These are phyloP conservation scores for Aphidius gifuensis DNA, from an alignment of 1,140 invertebrate genomes.

Conservation along the genomic window DNA sequence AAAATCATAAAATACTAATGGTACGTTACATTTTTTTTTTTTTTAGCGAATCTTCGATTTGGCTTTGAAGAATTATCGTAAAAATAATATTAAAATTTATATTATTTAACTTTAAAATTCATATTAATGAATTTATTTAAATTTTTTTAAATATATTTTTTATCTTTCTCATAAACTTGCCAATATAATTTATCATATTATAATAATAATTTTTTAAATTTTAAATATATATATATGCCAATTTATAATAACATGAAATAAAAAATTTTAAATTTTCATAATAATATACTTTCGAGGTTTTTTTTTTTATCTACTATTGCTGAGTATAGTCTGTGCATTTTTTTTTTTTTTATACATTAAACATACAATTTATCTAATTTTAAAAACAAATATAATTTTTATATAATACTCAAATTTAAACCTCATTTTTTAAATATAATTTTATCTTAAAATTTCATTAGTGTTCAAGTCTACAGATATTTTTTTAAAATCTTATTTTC, in stretches of 20 bases:
- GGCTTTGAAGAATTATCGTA: too few species aligned
- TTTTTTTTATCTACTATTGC: constrained; percentile 29
- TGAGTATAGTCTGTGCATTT: constrained; percentile 31
- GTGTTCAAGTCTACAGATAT: too few species aligned
- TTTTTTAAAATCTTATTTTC: constrained; percentile 6
- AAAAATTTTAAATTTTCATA: constrained; percentile 22
- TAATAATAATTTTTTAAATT: constrained; percentile 18
- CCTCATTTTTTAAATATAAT: not conserved
- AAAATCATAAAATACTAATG: too few species aligned
- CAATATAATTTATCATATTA: constrained; percentile 5
- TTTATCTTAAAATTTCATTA: too few species aligned
- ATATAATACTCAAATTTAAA: not conserved
- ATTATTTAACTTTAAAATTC: too few species aligned
- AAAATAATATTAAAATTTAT: too few species aligned
- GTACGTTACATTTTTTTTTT: too few species aligned
- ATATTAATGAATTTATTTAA: constrained; percentile 4
- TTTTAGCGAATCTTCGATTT: too few species aligned
- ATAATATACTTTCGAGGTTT: constrained; percentile 30
- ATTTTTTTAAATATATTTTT: constrained; percentile 5
- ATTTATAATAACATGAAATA: constrained; percentile 1
- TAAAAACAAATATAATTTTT: constrained; percentile 8
- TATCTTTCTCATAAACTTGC: constrained; percentile 5
- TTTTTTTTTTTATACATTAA: constrained; percentile 26
- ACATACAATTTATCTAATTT: constrained; percentile 20
- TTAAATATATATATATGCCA: not conserved